Base-by-base conservation (phyloP, 2,888 invertebrate genomes). In the Lobophora halterata region DNA sequence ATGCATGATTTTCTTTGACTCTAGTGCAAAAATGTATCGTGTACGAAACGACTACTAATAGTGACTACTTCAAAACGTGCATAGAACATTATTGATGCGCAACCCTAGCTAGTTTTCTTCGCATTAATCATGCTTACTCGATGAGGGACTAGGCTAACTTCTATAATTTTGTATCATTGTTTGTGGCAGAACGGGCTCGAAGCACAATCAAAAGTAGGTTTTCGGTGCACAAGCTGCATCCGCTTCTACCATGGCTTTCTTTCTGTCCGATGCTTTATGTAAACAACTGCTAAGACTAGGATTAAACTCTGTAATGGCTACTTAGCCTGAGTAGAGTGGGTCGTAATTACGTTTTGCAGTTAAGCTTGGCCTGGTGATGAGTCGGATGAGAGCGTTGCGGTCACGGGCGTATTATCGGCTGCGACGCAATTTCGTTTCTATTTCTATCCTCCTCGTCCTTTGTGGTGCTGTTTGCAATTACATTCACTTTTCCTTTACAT, bases 111-210 rank as follows among this genome's bases (percentile, higher is more conserved):
- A 65, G 74, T 77, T 83, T 82, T 83, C 80, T 76, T 74, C 61
- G 57, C 76, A 80, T 83, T 81, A 81, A 83, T 81, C 81, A 80
- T 77, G 74, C 75, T 73, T 67, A 74, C 75, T 71, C 74, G 76
- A 79, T 76, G 76, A 79, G 72, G 66, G 78, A 69, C 69, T 61
- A 51, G 61, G 56, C 52, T 81, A 79, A 83, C 71, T 77, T 73
- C 83, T 83, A 80, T 85, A 82, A 85, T 85, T 75, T 79, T 55
- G 61, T 56, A 58, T 73, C 67, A 77, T 80, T 79, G 80, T 81
- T 78, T 71, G 66, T 69, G 65, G 71, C 70, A 60, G 58, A 59
- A 49, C 61, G 61, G 56, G 52, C 70, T 71, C 52, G 55, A 49
- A 65, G 65, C 61, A 56, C 61, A 73, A 59, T 71, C 70, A 67